Conservation (phyloP, 1,140 invertebrate genomes). For the Octopus bimaculoides region DNA sequence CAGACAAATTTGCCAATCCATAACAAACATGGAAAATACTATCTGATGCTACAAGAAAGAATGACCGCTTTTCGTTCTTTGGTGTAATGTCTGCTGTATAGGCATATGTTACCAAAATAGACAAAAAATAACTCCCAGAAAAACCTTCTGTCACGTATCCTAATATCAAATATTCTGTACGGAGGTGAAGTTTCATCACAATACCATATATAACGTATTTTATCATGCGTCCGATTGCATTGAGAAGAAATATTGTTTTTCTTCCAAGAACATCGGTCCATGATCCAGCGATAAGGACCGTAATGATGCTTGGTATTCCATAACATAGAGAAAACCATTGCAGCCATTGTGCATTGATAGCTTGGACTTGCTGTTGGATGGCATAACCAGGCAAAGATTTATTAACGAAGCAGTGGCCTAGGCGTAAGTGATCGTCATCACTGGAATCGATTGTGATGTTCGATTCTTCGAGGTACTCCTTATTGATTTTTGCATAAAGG, state of each 20-base stretch:
- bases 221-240: slow-evolving; percentile 12
- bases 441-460: neutral
- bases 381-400: neutral
- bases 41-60: slow-evolving; percentile 15
- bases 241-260: slow-evolving; percentile 16
- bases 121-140: neutral
- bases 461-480: neutral
- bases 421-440: neutral
- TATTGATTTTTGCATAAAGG: neutral
- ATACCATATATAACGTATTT: slow-evolving; percentile 9
- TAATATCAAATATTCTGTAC: slow-evolving; percentile 12
- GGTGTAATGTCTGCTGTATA: slow-evolving; percentile 21
- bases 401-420: neutral
- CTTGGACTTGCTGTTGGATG: slow-evolving; percentile 6
- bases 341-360: neutral
- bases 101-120: slow-evolving; percentile 13
- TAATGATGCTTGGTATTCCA: slow-evolving; percentile 19
- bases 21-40: slow-evolving; percentile 7
- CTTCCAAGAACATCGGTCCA: slow-evolving; percentile 21
- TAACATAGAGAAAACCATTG: slow-evolving; percentile 13
- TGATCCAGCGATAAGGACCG: slow-evolving; percentile 17
- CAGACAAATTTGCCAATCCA: slow-evolving; percentile 4
- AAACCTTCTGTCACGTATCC: slow-evolving; percentile 18
- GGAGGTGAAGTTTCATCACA: slow-evolving; percentile 7
- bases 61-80: slow-evolving; percentile 14